Evolutionary conservation across 2,797 vertebrate genomes (phyloP).

Genomic region (Phrynocephalus forsythii): DNA sequence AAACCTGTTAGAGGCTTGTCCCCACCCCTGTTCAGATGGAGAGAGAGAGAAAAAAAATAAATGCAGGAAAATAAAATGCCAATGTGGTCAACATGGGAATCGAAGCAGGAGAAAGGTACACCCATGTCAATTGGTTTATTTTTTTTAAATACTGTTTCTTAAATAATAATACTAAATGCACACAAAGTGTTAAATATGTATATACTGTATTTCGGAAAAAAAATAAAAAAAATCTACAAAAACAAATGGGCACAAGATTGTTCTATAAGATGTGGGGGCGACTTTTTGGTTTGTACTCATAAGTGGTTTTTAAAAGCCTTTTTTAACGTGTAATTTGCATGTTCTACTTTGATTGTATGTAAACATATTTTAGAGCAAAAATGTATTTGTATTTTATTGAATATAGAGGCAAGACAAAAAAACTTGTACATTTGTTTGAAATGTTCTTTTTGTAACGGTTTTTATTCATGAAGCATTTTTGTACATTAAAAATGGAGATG

Average conservation of each 20-base stretch:
- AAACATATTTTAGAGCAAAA: constrained; percentile 99
- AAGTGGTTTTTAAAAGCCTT: constrained; percentile 96
- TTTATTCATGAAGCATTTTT: constrained; percentile 99
- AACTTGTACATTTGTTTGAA: constrained; percentile 99
- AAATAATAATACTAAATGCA: constrained; percentile 83
- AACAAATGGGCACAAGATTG: constrained; percentile 86
- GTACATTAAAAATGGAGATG: constrained; percentile 92
- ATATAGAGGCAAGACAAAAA: constrained; percentile 92
- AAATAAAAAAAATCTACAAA: constrained; percentile 63
- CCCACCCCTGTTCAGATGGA: constrained; percentile 9
- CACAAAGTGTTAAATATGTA: constrained; percentile 88
- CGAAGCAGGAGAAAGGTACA: constrained; percentile 58
- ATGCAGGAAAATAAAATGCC: constrained; percentile 74
- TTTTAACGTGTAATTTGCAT: constrained; percentile 98
- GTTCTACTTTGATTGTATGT: constrained; percentile 99
- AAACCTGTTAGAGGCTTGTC: constrained; percentile 10
- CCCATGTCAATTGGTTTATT: constrained; percentile 73
- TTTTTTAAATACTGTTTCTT: constrained; percentile 82
- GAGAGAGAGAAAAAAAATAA: constrained; percentile 24
- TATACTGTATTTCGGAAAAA: constrained; percentile 83
- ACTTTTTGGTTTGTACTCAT: constrained; percentile 99
- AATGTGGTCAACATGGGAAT: constrained; percentile 73
- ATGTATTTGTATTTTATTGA: constrained; percentile 98
- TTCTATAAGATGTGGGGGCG: constrained; percentile 90
- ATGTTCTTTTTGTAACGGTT: constrained; percentile 99